Conservation (phyloP, 2,888 invertebrate species). For the Ellobium chinense region DNA sequence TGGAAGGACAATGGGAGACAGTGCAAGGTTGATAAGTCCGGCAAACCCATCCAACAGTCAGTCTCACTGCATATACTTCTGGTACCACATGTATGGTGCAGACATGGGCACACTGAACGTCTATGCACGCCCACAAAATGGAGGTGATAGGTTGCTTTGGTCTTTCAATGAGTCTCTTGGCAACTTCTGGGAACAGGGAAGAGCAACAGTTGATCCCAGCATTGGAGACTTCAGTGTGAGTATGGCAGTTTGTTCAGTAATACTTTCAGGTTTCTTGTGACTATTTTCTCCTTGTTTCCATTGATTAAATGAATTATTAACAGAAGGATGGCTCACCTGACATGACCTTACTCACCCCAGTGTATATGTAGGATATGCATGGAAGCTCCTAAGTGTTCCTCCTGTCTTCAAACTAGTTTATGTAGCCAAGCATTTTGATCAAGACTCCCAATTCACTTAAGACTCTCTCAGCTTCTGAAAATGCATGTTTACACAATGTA, state of each 20-base stretch:
- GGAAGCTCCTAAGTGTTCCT: no score
- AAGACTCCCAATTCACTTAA: no score
- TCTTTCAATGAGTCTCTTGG: conserved; percentile 49
- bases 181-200: conserved; percentile 65
- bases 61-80: conserved; percentile 71
- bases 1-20: conserved; percentile 82
- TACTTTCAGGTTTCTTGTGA: no score
- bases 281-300: background rate
- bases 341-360: no score
- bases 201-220: conserved; percentile 49
- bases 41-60: conserved; percentile 48
- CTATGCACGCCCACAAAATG: conserved; percentile 60
- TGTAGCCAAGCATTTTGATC: no score
- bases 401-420: no score
- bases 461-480: no score
- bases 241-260: no score
- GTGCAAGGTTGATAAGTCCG: conserved; percentile 78
- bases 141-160: conserved; percentile 49
- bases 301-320: no score
- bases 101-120: conserved; percentile 65
- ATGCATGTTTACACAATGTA: no score
- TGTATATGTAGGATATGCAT: no score
- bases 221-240: conserved; percentile 49
- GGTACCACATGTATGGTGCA: conserved; percentile 75
- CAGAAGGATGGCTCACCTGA: no score